These are phyloP conservation scores for Brevipalpus yothersi DNA, from an alignment of 1,140 invertebrate genomes.

Conservation along the genomic window DNA sequence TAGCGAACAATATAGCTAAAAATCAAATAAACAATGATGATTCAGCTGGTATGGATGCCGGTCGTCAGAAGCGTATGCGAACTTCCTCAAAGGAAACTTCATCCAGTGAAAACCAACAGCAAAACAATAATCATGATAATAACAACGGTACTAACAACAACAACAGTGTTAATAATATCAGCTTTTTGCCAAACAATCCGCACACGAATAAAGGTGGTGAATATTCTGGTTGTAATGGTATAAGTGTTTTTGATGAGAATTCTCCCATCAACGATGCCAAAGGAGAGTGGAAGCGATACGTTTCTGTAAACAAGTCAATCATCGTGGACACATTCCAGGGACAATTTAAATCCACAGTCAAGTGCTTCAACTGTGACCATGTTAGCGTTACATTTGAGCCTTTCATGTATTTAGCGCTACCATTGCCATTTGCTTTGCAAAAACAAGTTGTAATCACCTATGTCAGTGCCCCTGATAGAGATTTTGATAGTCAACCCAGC, in stretches of 20 bases:
- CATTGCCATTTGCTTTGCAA: constrained; percentile 38
- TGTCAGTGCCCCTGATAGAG: background rate
- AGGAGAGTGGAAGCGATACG: constrained; percentile 32
- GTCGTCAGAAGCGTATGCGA: background rate
- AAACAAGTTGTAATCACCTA: constrained; percentile 23
- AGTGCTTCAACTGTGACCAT: constrained; percentile 36
- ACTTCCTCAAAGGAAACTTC: background rate
- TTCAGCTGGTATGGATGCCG: background rate
- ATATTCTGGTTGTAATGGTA: too few relatives aligned
- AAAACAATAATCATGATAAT: background rate
- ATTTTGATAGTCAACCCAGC: background rate
- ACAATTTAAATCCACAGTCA: constrained; percentile 42
- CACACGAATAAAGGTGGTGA: too few relatives aligned
- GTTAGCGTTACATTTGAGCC: constrained; percentile 43
- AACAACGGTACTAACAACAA: background rate
- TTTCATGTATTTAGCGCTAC: constrained; percentile 45
- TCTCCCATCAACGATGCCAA: too few relatives aligned
- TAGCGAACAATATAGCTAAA: background rate
- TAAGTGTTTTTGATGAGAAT: too few relatives aligned
- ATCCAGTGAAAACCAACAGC: background rate
- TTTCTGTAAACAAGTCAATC: constrained; percentile 31
- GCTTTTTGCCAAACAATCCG: too few relatives aligned
- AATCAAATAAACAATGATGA: background rate
- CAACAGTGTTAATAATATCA: background rate
- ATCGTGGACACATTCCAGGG: constrained; percentile 44